Conservation (phyloP, 2,888 invertebrate species). For the Gastrophysa polygoni region DNA sequence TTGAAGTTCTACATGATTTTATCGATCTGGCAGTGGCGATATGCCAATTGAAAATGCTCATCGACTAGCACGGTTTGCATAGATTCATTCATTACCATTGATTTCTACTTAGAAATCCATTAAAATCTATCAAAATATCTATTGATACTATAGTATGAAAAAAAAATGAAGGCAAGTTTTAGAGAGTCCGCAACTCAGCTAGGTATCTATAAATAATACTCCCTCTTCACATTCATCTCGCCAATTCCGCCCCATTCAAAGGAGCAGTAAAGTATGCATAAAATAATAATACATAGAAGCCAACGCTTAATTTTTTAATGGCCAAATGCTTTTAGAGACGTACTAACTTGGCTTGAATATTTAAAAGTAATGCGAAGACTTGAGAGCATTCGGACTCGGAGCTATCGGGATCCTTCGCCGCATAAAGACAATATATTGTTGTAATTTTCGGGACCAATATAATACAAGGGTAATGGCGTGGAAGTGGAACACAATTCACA, state of each 20-base stretch:
- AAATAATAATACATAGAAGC: conserved; percentile 60
- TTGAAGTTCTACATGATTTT: too few relatives aligned
- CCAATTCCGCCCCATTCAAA: conserved; percentile 57
- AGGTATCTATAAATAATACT: background rate
- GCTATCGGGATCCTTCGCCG: conserved; percentile 48
- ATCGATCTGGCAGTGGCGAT: too few relatives aligned
- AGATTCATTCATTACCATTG: too few relatives aligned
- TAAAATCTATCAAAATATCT: too few relatives aligned
- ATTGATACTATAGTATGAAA: too few relatives aligned
- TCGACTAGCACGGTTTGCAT: too few relatives aligned
- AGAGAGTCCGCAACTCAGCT: background rate
- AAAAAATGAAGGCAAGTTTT: too few relatives aligned
- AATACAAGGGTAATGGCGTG: conserved; percentile 18
- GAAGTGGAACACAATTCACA: too few relatives aligned
- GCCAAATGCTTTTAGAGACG: conserved; percentile 70
- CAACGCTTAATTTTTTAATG: conserved; percentile 65
- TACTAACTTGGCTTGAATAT: conserved; percentile 57
- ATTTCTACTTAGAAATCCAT: too few relatives aligned
- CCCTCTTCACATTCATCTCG: background rate
- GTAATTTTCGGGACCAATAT: conserved; percentile 46
- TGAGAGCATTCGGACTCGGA: conserved; percentile 50
- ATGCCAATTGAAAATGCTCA: too few relatives aligned
- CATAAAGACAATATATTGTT: conserved; percentile 53
- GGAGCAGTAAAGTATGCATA: conserved; percentile 57
- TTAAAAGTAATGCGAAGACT: conserved; percentile 57